Percentiles rank a stretch among this genome's conserved stretches.
Evolutionary conservation across 2,797 vertebrate genomes (phyloP).

Genomic region (Darevskia mixta): DNA sequence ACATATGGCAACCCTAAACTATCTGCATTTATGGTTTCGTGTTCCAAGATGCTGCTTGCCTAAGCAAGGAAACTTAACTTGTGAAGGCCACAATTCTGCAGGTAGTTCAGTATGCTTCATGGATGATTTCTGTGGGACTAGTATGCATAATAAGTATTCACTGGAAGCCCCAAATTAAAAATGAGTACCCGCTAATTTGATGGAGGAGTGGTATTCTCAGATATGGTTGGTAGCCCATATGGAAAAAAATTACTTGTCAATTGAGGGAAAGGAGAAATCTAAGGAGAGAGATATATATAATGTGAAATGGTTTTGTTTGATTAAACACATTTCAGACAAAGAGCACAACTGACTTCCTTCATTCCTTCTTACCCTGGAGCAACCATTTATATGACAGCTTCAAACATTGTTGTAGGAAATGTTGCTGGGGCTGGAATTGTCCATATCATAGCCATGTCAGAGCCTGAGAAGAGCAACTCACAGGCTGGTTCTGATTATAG

Average conservation of each 20-base stretch:
- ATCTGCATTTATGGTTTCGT: constrained; percentile 25
- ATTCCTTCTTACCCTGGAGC: background rate
- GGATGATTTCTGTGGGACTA: background rate
- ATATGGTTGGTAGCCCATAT: too few species aligned
- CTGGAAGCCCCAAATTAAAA: too few species aligned
- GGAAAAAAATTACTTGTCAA: too few species aligned
- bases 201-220: too few species aligned
- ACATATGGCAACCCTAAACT: too few species aligned
- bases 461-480: background rate
- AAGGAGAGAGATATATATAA: too few species aligned
- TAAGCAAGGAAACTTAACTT: constrained; percentile 41
- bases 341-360: too few species aligned
- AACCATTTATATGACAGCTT: background rate
- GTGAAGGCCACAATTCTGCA: background rate
- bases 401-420: background rate
- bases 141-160: background rate
- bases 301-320: too few species aligned
- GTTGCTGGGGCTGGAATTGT: background rate
- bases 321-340: too few species aligned
- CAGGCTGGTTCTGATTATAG: background rate
- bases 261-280: too few species aligned
- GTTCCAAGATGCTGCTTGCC: constrained; percentile 13
- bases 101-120: background rate
- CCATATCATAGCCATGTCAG: too few species aligned
- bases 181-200: too few species aligned